Conservation (phyloP, 1,140 invertebrate species). For the Drosophila arawakana region DNA sequence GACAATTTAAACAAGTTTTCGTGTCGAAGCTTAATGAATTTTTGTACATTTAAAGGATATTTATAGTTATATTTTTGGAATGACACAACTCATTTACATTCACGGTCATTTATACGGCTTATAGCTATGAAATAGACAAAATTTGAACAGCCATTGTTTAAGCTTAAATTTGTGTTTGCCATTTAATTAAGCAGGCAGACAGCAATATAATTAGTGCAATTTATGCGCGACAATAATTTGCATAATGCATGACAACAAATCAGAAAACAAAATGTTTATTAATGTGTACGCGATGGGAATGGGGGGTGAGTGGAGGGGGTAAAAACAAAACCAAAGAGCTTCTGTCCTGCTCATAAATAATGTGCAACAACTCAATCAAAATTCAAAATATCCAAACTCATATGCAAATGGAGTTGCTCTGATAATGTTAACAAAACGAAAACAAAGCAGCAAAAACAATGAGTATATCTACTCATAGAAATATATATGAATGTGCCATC, state of each 20-base stretch:
- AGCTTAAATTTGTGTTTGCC: conserved; percentile 50
- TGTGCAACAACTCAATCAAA: conserved; percentile 76
- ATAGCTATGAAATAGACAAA: conserved; percentile 16
- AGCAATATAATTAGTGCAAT: conserved; percentile 66
- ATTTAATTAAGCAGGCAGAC: conserved; percentile 76
- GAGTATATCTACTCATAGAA: conserved; percentile 36
- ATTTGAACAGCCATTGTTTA: conserved; percentile 21
- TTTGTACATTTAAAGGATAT: not conserved
- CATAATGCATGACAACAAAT: conserved; percentile 75
- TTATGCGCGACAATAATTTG: conserved; percentile 71
- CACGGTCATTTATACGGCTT: conserved; percentile 43
- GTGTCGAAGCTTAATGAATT: too few species aligned
- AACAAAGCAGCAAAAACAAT: conserved; percentile 52
- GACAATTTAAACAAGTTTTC: too few species aligned
- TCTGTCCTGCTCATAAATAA: conserved; percentile 57
- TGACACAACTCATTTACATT: conserved; percentile 37
- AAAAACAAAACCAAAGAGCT: conserved; percentile 46
- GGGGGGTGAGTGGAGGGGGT: too few species aligned
- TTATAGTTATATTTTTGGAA: conserved; percentile 20
- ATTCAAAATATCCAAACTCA: conserved; percentile 60
- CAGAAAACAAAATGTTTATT: conserved; percentile 74
- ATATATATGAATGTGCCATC: not conserved
- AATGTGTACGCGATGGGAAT: conserved; percentile 45
- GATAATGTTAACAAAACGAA: conserved; percentile 13
- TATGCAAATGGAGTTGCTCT: conserved; percentile 38